Evolutionary conservation across 1,140 invertebrate genomes (phyloP), one percentile per base, ranked within the genome.

Genomic region (Kradibia gibbosae): DNA sequence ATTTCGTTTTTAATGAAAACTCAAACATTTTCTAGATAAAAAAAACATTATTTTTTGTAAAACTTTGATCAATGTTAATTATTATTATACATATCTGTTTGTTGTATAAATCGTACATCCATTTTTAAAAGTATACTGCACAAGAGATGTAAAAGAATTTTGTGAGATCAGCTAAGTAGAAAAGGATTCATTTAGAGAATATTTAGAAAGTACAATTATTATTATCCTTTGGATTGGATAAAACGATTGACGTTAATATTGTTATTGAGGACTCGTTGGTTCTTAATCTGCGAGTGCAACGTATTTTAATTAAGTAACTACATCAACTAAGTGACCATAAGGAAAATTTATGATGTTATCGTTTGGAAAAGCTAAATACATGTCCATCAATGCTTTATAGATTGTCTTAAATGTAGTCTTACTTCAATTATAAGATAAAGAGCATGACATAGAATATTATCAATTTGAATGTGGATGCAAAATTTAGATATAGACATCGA

Each of bases 181-280:
- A 7, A 42, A 74, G 71, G 72, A 84, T 89, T 87, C 90, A 91
- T 89, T 88, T 88, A 85, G 82, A 84, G 86, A 89, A 89, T 89
- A 85, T 87, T 82, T 85, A 81, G 84, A 81, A 86, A 87, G 85
- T 48, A 17, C 45, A 48, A 17, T 7, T 10, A 17, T 17, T 86
- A 85, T 77, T 17, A 39, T 60, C 48, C 71, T 65, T 88, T 88
- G 87, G 85, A 89, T 89, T 82, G 86, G 86, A 85, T 90, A 90
- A 89, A 83, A 72, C 82, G 84, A 86, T 90, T 88, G 87, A 83
- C 50, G 83, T 86, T 88, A 88, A 90, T 88, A 73, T 87, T 85
- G 86, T 88, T 87, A 84, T 84, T 86, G 85, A 79, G 88, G 89
- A 85, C 76, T 76, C 79, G 0, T 34, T 1, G 22, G 28, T 67